Conservation (phyloP, 2,113 vertebrate species). For the Climacteris rufus region DNA sequence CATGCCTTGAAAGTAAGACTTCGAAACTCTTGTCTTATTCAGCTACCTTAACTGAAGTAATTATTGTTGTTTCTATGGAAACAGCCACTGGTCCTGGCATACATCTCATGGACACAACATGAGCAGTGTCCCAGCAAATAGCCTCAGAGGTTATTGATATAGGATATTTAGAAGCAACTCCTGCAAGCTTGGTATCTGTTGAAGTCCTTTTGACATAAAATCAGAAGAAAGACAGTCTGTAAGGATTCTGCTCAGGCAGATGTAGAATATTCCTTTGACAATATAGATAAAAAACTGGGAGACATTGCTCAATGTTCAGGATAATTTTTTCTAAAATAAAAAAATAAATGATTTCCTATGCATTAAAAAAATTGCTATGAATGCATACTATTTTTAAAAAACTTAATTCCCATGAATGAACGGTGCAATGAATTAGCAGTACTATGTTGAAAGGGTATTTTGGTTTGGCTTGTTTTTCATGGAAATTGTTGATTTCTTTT, state of each 20-base stretch:
- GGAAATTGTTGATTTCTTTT: not conserved
- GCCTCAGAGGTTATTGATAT: conserved; percentile 55
- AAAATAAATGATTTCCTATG: fast-evolving
- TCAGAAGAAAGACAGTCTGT: not conserved
- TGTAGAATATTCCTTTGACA: not conserved
- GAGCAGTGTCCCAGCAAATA: conserved; percentile 59
- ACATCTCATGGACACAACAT: conserved; percentile 55
- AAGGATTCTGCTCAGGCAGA: not conserved
- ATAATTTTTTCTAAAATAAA: not conserved
- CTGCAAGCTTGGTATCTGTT: conserved; percentile 24
- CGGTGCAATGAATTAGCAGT: not conserved
- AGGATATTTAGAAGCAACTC: conserved; percentile 52
- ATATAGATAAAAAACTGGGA: not conserved
- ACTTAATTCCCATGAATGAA: not conserved
- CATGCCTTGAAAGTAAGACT: not conserved
- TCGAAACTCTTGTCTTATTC: not conserved
- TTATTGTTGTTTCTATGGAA: conserved; percentile 41
- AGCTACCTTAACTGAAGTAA: not conserved
- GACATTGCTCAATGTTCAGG: not conserved
- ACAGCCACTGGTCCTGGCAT: not conserved
- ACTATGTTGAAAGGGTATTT: not conserved
- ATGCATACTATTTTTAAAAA: not conserved
- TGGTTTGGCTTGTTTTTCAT: not conserved
- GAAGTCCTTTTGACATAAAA: conserved; percentile 8
- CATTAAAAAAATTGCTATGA: not conserved